Conservation (phyloP, 2,113 vertebrate species). For the Oncorhynchus tshawytscha region DNA sequence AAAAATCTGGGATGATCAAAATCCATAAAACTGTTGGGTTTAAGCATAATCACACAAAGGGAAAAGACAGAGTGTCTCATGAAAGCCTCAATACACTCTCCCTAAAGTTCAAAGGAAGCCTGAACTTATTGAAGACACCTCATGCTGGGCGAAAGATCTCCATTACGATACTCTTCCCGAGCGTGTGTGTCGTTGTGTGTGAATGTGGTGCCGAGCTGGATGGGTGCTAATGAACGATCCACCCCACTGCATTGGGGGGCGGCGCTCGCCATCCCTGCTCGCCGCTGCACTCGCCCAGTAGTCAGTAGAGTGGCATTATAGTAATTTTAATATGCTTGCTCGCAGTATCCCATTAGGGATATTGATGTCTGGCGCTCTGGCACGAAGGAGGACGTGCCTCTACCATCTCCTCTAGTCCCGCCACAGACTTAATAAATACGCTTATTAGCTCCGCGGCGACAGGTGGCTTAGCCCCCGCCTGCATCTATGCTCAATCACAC, state of each 20-base stretch:
- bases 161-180: slow-evolving; percentile 26
- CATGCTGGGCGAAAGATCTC: slow-evolving; percentile 3
- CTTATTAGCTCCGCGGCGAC: slow-evolving; percentile 64
- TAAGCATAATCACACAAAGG: slow-evolving; percentile 24
- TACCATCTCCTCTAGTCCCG: slow-evolving; percentile 24
- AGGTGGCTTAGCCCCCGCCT: slow-evolving; percentile 29
- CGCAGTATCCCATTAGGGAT: slow-evolving; percentile 73
- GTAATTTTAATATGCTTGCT: slow-evolving; percentile 58
- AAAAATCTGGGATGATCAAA: background rate
- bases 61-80: slow-evolving; percentile 18
- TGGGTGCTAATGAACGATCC: slow-evolving; percentile 44
- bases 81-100: slow-evolving; percentile 4
- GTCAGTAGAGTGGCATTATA: slow-evolving; percentile 51
- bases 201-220: slow-evolving; percentile 15
- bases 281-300: slow-evolving; percentile 36
- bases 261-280: background rate
- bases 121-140: slow-evolving; percentile 30
- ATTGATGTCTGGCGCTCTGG: slow-evolving; percentile 69
- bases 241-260: slow-evolving; percentile 6
- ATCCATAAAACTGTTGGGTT: background rate
- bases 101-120: slow-evolving; percentile 22
- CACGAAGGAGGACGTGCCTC: slow-evolving; percentile 59
- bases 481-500: background rate
- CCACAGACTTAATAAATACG: slow-evolving; percentile 70
- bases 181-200: slow-evolving; percentile 7